phyloP scores from a whole-genome alignment of 1,140 invertebrate species.

The Mercenaria mercenaria region DNA sequence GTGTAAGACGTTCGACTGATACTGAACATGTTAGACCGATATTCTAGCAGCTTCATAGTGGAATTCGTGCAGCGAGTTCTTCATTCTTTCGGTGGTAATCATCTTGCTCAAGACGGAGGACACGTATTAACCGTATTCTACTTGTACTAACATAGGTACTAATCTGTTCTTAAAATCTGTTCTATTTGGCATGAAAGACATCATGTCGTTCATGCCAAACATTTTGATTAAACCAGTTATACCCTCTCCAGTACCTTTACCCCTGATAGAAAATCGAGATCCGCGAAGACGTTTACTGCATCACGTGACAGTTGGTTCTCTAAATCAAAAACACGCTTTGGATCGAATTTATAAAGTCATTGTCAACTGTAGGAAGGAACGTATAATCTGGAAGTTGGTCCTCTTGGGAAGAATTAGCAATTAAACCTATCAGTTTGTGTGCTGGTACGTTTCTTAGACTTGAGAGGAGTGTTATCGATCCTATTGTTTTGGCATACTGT shows the following conservation, averaged over 20 bases:
- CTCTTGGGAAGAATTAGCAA: neutral
- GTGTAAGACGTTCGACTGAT: too few species aligned
- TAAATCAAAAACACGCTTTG: neutral
- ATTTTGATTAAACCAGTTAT: too few species aligned
- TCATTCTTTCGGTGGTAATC: too few species aligned
- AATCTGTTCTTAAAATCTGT: neutral
- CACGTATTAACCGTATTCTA: too few species aligned
- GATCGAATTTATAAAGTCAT: conserved; percentile 41
- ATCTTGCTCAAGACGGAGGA: too few species aligned
- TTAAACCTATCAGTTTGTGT: neutral
- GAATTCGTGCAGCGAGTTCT: too few species aligned
- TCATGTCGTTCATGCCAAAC: too few species aligned
- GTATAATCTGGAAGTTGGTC: neutral
- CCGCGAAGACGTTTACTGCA: neutral
- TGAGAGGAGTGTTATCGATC: neutral
- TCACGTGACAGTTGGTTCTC: neutral
- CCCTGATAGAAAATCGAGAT: conserved; percentile 38
- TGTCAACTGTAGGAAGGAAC: conserved; percentile 41
- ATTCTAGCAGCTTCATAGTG: too few species aligned
- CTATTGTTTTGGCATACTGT: neutral
- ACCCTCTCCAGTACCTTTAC: too few species aligned
- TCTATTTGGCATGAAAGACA: too few species aligned
- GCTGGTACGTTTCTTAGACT: neutral
- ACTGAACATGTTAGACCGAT: too few species aligned
- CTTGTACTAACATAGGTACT: neutral